Conservation (phyloP, 2,113 vertebrate species). For the Podarcis raffonei region DNA sequence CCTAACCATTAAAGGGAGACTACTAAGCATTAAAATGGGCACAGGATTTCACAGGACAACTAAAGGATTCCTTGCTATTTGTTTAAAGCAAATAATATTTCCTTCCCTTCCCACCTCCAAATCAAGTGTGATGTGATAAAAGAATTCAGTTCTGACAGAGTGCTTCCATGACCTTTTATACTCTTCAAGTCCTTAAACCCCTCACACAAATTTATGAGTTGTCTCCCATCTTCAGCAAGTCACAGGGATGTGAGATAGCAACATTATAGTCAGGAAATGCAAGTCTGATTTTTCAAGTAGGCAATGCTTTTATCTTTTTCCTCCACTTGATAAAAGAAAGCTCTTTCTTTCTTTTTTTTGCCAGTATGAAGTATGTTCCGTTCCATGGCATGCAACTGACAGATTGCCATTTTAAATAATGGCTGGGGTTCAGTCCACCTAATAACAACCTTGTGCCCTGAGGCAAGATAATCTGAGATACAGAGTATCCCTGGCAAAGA, state of each 20-base stretch:
- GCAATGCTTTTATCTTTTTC: conserved; percentile 47
- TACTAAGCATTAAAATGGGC: not conserved
- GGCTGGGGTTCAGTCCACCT: not conserved
- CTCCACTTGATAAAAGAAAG: conserved; percentile 11
- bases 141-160: conserved; percentile 24
- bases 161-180: not conserved
- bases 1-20: not conserved
- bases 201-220: conserved; percentile 33
- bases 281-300: conserved; percentile 25
- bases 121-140: conserved; percentile 26
- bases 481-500: not conserved
- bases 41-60: not conserved
- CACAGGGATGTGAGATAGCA: conserved; percentile 46
- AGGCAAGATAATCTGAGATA: not conserved
- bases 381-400: conserved; percentile 32
- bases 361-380: conserved; percentile 31
- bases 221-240: conserved; percentile 43
- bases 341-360: not conserved
- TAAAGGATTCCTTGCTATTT: conserved; percentile 1
- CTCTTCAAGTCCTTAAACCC: conserved; percentile 36
- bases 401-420: not conserved
- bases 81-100: conserved; percentile 33
- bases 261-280: conserved; percentile 28
- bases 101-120: not conserved
- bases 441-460: conserved; percentile 2